phyloP scores from a whole-genome alignment of 2,113 vertebrate species.

The Dinomys branickii region DNA sequence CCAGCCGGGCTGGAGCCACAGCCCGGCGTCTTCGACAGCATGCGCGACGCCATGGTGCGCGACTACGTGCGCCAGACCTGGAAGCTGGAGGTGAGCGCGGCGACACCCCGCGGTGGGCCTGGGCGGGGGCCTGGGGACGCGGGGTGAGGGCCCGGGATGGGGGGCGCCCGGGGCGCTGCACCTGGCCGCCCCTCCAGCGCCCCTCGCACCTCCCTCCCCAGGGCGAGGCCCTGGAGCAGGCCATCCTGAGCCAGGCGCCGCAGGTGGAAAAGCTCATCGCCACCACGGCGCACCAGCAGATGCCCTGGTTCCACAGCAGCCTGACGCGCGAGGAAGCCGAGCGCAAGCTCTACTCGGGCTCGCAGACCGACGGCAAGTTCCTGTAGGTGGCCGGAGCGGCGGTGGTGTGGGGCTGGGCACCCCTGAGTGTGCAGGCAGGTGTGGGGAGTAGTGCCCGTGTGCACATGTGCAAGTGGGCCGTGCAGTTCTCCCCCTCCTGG shows the following conservation, averaged over 20 bases:
- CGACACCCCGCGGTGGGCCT: too few species aligned
- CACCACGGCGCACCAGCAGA: conserved; percentile 95
- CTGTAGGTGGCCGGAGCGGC: conserved; percentile 87
- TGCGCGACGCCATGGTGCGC: conserved; percentile 95
- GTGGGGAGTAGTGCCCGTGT: background rate
- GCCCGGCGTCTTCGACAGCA: conserved; percentile 91
- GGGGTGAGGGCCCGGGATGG: fast-evolving
- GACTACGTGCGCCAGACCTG: conserved; percentile 95
- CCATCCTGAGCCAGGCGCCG: conserved; percentile 96
- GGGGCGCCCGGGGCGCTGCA: fast-evolving
- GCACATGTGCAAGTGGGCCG: background rate
- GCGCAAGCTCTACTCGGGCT: conserved; percentile 91
- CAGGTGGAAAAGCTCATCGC: conserved; percentile 97
- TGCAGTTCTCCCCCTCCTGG: background rate
- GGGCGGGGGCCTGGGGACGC: fast-evolving
- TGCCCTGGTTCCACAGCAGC: conserved; percentile 94
- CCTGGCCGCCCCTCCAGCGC: fast-evolving
- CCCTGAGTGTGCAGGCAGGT: background rate
- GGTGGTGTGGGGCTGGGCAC: background rate
- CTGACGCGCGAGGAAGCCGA: conserved; percentile 91
- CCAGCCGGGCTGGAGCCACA: conserved; percentile 86
- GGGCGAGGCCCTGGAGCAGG: conserved; percentile 96
- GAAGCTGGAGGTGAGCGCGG: conserved; percentile 92
- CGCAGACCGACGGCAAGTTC: conserved; percentile 96
- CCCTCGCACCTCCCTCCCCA: conserved; percentile 46